Base-by-base conservation (phyloP, 2,888 invertebrate genomes). In the Drosophila yooni region DNA sequence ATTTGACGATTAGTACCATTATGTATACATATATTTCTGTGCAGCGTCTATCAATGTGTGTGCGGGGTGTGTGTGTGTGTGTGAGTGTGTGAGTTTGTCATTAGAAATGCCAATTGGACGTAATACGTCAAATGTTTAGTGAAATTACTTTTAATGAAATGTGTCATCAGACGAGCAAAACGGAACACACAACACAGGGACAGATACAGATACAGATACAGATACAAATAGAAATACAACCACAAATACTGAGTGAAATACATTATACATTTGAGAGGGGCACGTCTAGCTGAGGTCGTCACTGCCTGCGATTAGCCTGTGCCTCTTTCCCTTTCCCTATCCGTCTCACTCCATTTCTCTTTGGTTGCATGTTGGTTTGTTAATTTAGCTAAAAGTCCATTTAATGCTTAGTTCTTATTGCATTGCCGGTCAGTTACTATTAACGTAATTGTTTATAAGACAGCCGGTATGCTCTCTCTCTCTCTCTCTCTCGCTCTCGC, bases 61-160 rank as follows among this genome's bases (percentile, higher is more conserved):
- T 63, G 21, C 21, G 21, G 21, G 0, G 27, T 51, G 43, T 43
- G 52, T 40, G 27, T 73, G 52, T 50, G 48, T 40, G 40, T 27
- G 51, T 52, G 73, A 65, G 50, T 69, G 50, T 69, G 51, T 59
- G 62, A 27, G 59, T 76, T 68, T 82, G 82, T 77, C 75, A 89
- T 89, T 89, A 76, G 75, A 83, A 89, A 85, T 89, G 90, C 86
- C 89, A 89, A 87, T 85, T 86, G 90, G 68, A 88, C 86, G 85
- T 84, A 86, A 89, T 89, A 89, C 79, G 81, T 89, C 88, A 89
- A 84, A 89, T 88, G 81, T 76, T 86, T 83, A 86, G 90, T 85
- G 83, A 90, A 87, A 87, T 87, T 87, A 88, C 90, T 87, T 87
- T 85, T 86, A 86, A 90, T 89, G 88, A 88, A 88, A 88, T 90